These are phyloP conservation scores for Proterorhinus semilunaris DNA, from an alignment of 2,113 vertebrate species.

Conservation along the genomic window DNA sequence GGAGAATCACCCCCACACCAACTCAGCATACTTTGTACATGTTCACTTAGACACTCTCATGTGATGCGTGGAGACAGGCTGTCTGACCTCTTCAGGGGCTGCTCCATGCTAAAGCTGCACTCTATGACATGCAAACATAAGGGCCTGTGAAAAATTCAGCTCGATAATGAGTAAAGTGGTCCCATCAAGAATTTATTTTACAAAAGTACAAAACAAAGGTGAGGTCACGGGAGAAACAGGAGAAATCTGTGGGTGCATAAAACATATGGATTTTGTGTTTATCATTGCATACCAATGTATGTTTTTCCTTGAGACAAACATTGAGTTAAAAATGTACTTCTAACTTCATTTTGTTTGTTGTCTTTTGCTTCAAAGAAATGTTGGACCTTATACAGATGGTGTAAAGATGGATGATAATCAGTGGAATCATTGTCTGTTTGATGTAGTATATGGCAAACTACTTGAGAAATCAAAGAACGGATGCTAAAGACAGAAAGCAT, in stretches of 20 bases:
- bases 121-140: conserved; percentile 54
- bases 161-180: conserved; percentile 58
- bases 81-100: conserved; percentile 61
- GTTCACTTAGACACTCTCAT: conserved; percentile 46
- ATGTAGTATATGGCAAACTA: too few species aligned
- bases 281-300: too few species aligned
- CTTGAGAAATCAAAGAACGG: too few species aligned
- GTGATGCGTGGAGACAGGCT: conserved; percentile 61
- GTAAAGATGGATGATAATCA: too few species aligned
- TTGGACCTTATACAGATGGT: too few species aligned
- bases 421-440: too few species aligned
- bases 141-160: conserved; percentile 66
- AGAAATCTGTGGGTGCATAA: not conserved
- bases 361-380: too few species aligned
- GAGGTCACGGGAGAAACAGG: not conserved
- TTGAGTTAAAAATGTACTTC: too few species aligned
- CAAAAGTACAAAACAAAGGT: conserved; percentile 14
- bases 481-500: too few species aligned
- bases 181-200: conserved; percentile 5
- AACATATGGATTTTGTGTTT: not conserved
- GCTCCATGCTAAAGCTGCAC: conserved; percentile 39
- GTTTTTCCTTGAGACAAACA: too few species aligned
- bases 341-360: too few species aligned
- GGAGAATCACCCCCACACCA: conserved; percentile 32
- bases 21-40: conserved; percentile 16